Percentiles rank a stretch among this genome's conserved stretches.
These are phyloP conservation scores for Corythoichthys haematopterus DNA, from an alignment of 2,113 vertebrate genomes.

Conservation along the genomic window DNA sequence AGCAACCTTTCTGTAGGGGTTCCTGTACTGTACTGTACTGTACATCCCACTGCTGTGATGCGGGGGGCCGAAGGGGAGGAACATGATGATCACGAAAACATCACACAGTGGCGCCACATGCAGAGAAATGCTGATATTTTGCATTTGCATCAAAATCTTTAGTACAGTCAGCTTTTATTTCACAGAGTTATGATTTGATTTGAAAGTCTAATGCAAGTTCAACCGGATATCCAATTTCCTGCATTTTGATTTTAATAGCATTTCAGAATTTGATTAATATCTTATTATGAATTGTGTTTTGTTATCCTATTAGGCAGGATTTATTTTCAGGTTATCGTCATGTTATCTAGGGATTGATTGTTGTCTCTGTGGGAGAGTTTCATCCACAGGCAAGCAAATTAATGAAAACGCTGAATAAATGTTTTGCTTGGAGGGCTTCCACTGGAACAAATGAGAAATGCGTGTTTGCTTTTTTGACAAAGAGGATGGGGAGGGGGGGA, in stretches of 20 bases:
- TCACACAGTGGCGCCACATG: constrained; percentile 11
- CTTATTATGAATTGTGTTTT: not conserved
- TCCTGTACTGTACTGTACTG: not conserved
- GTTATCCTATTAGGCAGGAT: not conserved
- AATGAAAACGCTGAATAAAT: constrained; percentile 30
- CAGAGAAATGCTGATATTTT: constrained; percentile 15
- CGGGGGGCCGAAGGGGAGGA: constrained; percentile 7
- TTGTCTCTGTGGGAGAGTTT: not conserved
- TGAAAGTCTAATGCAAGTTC: not conserved
- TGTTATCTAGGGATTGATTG: constrained; percentile 3
- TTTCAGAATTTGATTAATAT: not conserved
- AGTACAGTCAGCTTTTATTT: too few species aligned
- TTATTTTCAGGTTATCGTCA: not conserved
- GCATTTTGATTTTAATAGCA: not conserved
- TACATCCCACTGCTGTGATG: constrained; percentile 29
- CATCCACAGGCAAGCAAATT: constrained; percentile 6
- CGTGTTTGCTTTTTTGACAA: constrained; percentile 10
- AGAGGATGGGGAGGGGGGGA: not conserved
- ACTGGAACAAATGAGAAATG: constrained; percentile 1
- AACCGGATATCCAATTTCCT: not conserved
- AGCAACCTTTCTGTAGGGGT: not conserved
- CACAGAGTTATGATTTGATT: too few species aligned
- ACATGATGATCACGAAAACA: constrained; percentile 27
- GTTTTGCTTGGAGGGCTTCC: constrained; percentile 27
- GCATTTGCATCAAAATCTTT: too few species aligned